Conservation (phyloP, 2,888 invertebrate species). For the Hydropsyche betteni region DNA sequence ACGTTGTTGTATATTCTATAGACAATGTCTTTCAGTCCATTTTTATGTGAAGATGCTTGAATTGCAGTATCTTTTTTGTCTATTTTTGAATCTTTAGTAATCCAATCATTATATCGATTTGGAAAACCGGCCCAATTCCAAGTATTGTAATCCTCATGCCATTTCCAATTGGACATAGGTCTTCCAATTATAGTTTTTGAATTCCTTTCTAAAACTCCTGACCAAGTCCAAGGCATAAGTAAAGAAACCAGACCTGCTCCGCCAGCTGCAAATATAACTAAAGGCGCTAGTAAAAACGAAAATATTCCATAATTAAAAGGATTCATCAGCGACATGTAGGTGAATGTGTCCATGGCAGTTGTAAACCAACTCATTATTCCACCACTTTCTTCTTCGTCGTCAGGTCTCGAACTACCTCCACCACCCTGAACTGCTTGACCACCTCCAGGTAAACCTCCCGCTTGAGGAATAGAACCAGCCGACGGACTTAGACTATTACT, state of each 20-base stretch:
- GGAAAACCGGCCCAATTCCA: conserved; percentile 63
- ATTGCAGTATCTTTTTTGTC: conserved; percentile 51
- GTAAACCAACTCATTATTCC: conserved; percentile 62
- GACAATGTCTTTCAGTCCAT: conserved; percentile 6
- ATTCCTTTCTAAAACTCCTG: conserved; percentile 61
- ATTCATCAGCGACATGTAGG: conserved; percentile 67
- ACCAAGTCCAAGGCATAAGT: conserved; percentile 72
- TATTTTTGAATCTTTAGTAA: conserved; percentile 53
- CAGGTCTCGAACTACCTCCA: conserved; percentile 48
- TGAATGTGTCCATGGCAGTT: conserved; percentile 64
- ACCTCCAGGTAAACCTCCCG: conserved; percentile 36
- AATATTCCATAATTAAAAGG: conserved; percentile 69
- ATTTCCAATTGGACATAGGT: conserved; percentile 70
- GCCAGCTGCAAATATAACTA: conserved; percentile 70
- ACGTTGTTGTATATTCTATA: conserved; percentile 11
- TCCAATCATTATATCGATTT: conserved; percentile 57
- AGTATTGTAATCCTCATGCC: conserved; percentile 67
- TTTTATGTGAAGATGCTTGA: conserved; percentile 41
- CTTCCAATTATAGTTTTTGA: conserved; percentile 58
- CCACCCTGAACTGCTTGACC: conserved; percentile 35
- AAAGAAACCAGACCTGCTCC: conserved; percentile 70
- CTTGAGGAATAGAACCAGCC: not conserved
- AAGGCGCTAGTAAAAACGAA: conserved; percentile 70
- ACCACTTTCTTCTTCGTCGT: conserved; percentile 62
- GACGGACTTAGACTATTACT: conserved; percentile 22